Evolutionary conservation across 2,113 vertebrate genomes (phyloP).

Genomic region (Hippocampus zosterae): DNA sequence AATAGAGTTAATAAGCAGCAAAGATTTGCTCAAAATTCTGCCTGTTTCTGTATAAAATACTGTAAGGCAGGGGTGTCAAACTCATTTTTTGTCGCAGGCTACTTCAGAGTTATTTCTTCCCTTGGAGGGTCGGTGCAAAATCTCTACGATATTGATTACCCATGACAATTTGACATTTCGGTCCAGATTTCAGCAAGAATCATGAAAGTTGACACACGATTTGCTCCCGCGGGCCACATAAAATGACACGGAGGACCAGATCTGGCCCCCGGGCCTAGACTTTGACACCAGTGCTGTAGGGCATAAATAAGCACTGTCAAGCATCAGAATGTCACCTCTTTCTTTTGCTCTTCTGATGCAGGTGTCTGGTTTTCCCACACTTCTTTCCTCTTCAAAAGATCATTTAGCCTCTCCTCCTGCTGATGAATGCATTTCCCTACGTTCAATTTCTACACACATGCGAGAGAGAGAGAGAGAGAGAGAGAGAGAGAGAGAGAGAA

Average conservation of each 20-base stretch:
- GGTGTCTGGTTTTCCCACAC: constrained; percentile 58
- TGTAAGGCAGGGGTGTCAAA: neutral
- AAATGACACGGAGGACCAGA: no score
- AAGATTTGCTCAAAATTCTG: neutral
- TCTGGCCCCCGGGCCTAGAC: no score
- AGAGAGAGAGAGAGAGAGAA: no score
- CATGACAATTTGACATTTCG: no score
- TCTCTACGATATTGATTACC: no score
- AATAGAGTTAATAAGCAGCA: constrained; percentile 9
- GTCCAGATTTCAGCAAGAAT: no score
- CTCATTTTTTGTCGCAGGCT: no score
- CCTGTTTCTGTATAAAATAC: neutral
- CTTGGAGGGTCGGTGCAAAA: no score
- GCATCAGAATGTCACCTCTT: constrained; percentile 61
- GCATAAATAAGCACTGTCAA: neutral
- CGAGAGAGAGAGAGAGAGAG: neutral
- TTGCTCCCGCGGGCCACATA: no score
- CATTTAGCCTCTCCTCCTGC: constrained; percentile 75
- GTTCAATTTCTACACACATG: constrained; percentile 61
- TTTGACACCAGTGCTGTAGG: no score
- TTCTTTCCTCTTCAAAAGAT: constrained; percentile 64
- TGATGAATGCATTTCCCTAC: constrained; percentile 77
- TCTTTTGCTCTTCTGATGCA: constrained; percentile 60
- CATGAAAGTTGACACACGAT: no score
- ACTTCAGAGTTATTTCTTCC: no score